phyloP scores from a whole-genome alignment of 2,113 vertebrate species.

The Syngnathus scovelli region DNA sequence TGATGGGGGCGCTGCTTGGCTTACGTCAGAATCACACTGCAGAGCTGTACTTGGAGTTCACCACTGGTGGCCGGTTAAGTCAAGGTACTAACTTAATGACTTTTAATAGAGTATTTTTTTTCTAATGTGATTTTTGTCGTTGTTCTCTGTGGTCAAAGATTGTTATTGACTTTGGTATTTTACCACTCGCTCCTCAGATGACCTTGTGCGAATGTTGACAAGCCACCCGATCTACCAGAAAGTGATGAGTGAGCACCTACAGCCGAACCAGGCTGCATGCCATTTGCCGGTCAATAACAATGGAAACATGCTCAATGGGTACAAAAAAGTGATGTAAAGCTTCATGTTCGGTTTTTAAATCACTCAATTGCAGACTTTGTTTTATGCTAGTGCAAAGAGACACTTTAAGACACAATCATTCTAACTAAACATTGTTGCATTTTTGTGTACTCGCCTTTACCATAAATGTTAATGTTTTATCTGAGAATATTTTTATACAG shows the following conservation, averaged over 20 bases:
- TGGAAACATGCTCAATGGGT: conserved; percentile 17
- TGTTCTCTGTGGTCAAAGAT: not conserved
- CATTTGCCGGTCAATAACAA: conserved; percentile 48
- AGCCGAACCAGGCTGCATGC: conserved; percentile 10
- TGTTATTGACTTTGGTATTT: not conserved
- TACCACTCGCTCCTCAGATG: conserved; percentile 17
- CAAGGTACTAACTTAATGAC: conserved; percentile 45
- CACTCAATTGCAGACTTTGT: not conserved
- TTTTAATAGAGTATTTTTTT: not conserved
- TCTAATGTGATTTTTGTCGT: not conserved
- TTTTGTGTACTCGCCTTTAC: not conserved
- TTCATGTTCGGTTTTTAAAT: not conserved
- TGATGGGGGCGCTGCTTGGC: conserved; percentile 70
- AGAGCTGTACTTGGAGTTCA: conserved; percentile 46
- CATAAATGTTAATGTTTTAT: not conserved
- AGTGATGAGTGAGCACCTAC: conserved; percentile 48
- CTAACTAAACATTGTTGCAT: not conserved
- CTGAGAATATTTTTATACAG: not conserved
- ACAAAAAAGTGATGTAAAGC: conserved; percentile 47
- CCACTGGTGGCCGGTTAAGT: conserved; percentile 31
- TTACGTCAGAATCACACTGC: conserved; percentile 45
- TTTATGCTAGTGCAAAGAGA: not conserved
- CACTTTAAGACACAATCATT: not conserved
- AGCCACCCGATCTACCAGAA: conserved; percentile 61
- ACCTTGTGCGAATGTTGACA: conserved; percentile 48